Evolutionary conservation across 2,888 invertebrate genomes (phyloP), one percentile per base, ranked within the genome.

Genomic region (Lissonota sp.): DNA sequence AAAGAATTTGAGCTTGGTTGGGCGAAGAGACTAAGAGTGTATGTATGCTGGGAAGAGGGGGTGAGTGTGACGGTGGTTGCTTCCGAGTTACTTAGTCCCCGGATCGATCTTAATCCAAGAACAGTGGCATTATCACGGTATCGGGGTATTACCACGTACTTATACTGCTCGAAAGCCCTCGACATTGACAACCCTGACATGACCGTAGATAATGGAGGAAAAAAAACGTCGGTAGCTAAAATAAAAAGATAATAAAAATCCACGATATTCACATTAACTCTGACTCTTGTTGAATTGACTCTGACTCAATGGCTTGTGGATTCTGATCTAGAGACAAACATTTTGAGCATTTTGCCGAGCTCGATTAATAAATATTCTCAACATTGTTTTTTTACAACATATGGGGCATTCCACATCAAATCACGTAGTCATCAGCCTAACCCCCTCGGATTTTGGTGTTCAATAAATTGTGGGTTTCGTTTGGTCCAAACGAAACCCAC

Each of bases 61-160:
- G 64, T 51, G 66, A 40, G 60, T 62, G 16, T 57, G 66, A 53
- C 74, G 77, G 53, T 80, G 79, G 80, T 80, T 67, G 66, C 49
- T 86, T 83, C 86, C 84, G 83, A 87, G 86, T 90, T 89, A 89
- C 88, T 90, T 87, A 88, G 85, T 80, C 84, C 84, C 84, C 82
- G 84, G 88, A 88, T 90, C 86, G 88, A 89, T 90, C 89, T 90
- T 91, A 90, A 90, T 90, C 90, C 90, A 85, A 81, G 85, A 88
- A 87, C 87, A 87, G 86, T 84, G 81, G 87, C 83, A 87, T 87
- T 85, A 87, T 82, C 84, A 84, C 79, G 78, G 84, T 87, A 87
- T 87, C 85, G 80, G 82, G 82, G 67, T 67, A 46, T 69, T 53
- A 76, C 16, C 40, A 71, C 63, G 51, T 39, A 42, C 46, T 46